These are phyloP conservation scores for Varanus salvator DNA, from an alignment of 2,113 vertebrate genomes.

Conservation along the genomic window DNA sequence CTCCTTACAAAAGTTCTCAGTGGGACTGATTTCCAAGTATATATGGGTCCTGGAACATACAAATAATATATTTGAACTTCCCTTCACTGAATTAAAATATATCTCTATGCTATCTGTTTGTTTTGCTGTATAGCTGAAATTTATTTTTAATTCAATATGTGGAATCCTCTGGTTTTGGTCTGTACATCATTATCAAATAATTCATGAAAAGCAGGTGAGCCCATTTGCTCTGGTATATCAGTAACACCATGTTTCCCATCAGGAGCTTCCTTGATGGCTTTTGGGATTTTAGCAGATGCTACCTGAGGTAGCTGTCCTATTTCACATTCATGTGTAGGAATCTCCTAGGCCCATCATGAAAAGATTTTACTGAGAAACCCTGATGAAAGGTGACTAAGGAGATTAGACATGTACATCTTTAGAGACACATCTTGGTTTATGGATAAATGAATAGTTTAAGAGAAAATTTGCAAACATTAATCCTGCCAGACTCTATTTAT, in stretches of 20 bases:
- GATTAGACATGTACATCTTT: not conserved
- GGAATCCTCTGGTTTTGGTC: conserved; percentile 10
- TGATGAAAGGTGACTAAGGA: conserved; percentile 17
- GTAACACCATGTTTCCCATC: conserved; percentile 10
- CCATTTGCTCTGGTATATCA: not conserved
- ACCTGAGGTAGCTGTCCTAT: not conserved
- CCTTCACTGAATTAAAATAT: not conserved
- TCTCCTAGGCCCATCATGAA: not conserved
- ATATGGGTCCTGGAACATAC: not conserved
- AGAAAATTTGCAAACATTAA: not conserved
- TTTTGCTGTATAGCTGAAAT: not conserved
- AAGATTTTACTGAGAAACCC: not conserved
- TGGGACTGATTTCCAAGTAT: not conserved
- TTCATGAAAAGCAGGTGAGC: not conserved
- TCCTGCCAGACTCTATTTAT: conserved; percentile 5
- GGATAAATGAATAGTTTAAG: conserved; percentile 16
- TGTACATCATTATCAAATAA: not conserved
- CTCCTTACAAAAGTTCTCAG: not conserved
- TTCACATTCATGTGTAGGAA: conserved; percentile 11
- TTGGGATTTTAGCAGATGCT: conserved; percentile 33
- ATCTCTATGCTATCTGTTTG: not conserved
- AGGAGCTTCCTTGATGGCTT: not conserved
- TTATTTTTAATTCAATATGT: not conserved
- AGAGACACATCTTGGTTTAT: not conserved
- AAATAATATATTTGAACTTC: not conserved